Evolutionary conservation across 2,797 vertebrate species (phyloP).

Genomic region (Sphenopsis melanotis): DNA sequence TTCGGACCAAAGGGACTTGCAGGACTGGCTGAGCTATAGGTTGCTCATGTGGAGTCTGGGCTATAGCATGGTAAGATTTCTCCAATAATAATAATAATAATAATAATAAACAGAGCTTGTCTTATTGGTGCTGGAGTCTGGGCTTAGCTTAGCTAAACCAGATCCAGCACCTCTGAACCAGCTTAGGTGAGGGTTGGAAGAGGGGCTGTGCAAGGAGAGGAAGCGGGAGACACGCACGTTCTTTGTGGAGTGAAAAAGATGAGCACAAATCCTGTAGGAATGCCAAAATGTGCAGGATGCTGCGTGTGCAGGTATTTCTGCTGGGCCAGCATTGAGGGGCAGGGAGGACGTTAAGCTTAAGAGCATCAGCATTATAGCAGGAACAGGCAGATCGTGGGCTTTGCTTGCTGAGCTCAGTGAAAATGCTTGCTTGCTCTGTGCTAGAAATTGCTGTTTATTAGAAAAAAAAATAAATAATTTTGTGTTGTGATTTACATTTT

Average conservation of each 20-base stretch:
- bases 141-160: background rate
- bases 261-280: background rate
- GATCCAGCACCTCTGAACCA: background rate
- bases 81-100: background rate
- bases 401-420: conserved; percentile 50
- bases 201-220: background rate
- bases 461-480: conserved; percentile 56
- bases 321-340: conserved; percentile 49
- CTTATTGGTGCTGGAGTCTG: background rate
- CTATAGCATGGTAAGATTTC: background rate
- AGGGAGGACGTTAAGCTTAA: conserved; percentile 10
- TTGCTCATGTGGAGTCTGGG: background rate
- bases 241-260: conserved; percentile 24
- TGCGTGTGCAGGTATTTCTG: conserved; percentile 57
- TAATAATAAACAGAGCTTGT: background rate
- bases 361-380: conserved; percentile 51
- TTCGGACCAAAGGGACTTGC: background rate
- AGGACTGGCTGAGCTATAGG: background rate
- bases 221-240: background rate
- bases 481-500: conserved; percentile 21
- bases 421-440: background rate
- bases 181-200: background rate
- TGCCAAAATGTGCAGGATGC: conserved; percentile 34
- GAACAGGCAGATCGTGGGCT: conserved; percentile 28
- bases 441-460: conserved; percentile 64